A percentile compares a stretch with the other conserved stretches of the same genome.
Conservation (phyloP, 2,113 vertebrate species). For the Mionectes macconnelli region DNA sequence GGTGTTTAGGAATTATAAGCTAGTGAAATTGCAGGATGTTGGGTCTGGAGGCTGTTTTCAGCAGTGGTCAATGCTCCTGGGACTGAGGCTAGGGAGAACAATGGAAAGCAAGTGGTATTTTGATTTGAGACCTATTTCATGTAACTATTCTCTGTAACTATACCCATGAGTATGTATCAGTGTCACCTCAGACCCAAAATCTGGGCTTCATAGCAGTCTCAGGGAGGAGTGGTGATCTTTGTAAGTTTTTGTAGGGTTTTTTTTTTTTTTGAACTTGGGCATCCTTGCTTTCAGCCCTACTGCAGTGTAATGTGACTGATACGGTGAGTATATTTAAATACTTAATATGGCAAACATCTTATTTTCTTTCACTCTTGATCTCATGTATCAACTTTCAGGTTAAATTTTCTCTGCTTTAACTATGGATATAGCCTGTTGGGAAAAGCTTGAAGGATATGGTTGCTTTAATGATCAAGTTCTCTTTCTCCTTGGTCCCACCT, state of each 20-base stretch:
- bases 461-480: conserved; percentile 59
- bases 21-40: neutral
- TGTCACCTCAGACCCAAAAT: neutral
- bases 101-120: neutral
- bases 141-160: neutral
- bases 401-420: conserved; percentile 26
- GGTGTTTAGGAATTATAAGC: neutral
- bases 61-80: neutral
- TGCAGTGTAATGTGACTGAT: neutral
- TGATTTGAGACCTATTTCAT: neutral
- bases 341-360: neutral
- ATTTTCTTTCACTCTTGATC: neutral
- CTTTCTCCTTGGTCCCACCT: conserved; percentile 63
- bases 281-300: neutral
- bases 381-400: neutral
- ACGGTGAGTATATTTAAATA: neutral
- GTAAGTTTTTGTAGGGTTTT: neutral
- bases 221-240: neutral
- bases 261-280: neutral
- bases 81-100: neutral
- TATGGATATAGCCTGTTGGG: neutral
- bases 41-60: neutral
- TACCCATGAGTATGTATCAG: neutral
- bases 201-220: neutral
- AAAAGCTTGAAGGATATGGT: conserved; percentile 14